These are phyloP conservation scores for Flabesymbios commensalis DNA, from an alignment of 2,888 invertebrate genomes.

Conservation along the genomic window DNA sequence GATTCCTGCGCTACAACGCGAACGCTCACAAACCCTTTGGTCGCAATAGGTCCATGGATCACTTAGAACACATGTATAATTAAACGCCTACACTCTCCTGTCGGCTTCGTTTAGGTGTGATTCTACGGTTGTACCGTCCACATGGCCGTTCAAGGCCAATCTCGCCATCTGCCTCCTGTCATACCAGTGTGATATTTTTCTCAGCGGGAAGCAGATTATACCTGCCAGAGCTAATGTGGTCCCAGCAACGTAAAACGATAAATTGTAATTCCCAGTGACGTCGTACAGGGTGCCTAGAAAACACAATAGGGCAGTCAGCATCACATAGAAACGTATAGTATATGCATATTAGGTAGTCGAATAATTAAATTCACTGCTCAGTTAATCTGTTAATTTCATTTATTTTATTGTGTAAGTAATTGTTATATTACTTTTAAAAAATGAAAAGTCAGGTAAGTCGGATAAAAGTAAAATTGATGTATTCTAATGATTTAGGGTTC, in stretches of 20 bases:
- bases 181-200: conserved; percentile 7
- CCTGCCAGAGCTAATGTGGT: conserved; percentile 19
- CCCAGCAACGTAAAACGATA: conserved; percentile 26
- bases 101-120: too few species aligned
- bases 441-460: background rate
- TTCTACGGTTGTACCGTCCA: too few species aligned
- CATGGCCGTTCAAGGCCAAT: too few species aligned
- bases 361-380: background rate
- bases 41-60: too few species aligned
- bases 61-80: too few species aligned
- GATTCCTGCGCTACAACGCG: too few species aligned
- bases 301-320: background rate
- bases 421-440: background rate
- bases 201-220: conserved; percentile 23
- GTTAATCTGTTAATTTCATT: background rate
- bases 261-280: conserved; percentile 25
- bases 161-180: too few species aligned
- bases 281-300: conserved; percentile 31
- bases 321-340: too few species aligned
- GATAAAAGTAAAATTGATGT: background rate
- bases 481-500: too few species aligned
- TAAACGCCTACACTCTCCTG: too few species aligned
- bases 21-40: too few species aligned
- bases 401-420: background rate
- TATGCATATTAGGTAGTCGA: too few species aligned